phyloP scores from a whole-genome alignment of 2,888 invertebrate genomes.

The Lithophane leautieri region DNA sequence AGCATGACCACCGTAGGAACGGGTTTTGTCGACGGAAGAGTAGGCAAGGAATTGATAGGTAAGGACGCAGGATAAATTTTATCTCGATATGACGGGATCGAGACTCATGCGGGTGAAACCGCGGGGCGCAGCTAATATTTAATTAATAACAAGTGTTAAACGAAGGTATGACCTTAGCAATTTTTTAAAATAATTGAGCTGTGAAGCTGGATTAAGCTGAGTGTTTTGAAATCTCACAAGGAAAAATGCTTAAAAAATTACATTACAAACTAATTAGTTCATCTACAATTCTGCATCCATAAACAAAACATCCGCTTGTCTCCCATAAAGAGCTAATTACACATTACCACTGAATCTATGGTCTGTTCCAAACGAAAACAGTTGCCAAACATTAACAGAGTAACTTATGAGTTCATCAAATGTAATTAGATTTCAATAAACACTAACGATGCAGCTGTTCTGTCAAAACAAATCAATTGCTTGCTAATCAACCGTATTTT shows the following conservation, averaged over 20 bases:
- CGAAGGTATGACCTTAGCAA: slow-evolving; percentile 5
- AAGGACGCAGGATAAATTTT: no score
- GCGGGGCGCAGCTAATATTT: no score
- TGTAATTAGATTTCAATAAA: slow-evolving; percentile 45
- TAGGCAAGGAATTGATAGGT: no score
- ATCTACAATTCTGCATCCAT: not conserved
- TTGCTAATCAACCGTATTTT: slow-evolving; percentile 54
- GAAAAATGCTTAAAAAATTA: not conserved
- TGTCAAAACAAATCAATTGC: slow-evolving; percentile 32
- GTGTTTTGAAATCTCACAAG: not conserved
- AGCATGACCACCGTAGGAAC: no score
- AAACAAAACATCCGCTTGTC: not conserved
- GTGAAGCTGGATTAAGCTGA: no score
- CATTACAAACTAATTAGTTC: not conserved
- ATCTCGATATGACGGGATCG: no score
- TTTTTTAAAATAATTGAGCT: slow-evolving; percentile 24
- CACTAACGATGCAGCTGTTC: slow-evolving; percentile 41
- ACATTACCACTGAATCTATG: not conserved
- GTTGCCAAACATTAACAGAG: not conserved
- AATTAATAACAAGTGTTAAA: slow-evolving; percentile 4
- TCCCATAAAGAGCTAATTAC: not conserved
- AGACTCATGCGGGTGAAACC: no score
- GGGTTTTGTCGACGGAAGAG: no score
- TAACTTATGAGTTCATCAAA: slow-evolving; percentile 57
- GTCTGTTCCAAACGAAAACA: not conserved